phyloP scores from a whole-genome alignment of 2,888 invertebrate genomes.

The Sinodicranocentrus sp. region DNA sequence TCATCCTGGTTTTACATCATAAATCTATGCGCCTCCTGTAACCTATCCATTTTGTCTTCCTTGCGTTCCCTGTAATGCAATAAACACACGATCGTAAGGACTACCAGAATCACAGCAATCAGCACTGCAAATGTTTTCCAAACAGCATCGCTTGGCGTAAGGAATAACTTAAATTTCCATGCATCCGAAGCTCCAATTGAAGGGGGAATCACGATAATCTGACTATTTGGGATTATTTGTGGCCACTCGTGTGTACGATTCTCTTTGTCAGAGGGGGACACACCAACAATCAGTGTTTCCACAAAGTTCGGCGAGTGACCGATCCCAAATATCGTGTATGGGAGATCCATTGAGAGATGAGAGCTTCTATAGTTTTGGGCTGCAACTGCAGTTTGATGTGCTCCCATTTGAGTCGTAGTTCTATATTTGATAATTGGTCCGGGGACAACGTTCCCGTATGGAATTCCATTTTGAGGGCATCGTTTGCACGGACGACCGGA shows the following conservation, averaged over 20 bases:
- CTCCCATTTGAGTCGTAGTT: slow-evolving; percentile 92
- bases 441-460: slow-evolving; percentile 89
- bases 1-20: no score
- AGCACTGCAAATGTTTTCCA: slow-evolving; percentile 92
- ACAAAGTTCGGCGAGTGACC: slow-evolving; percentile 99
- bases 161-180: slow-evolving; percentile 95
- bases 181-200: slow-evolving; percentile 86
- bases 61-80: slow-evolving; percentile 94
- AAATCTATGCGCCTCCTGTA: slow-evolving; percentile 89
- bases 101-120: slow-evolving; percentile 90
- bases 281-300: slow-evolving; percentile 90
- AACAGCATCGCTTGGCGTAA: slow-evolving; percentile 95
- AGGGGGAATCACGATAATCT: slow-evolving; percentile 95
- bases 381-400: slow-evolving; percentile 87
- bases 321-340: slow-evolving; percentile 96
- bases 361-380: slow-evolving; percentile 95
- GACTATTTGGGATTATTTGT: slow-evolving; percentile 98
- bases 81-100: slow-evolving; percentile 89
- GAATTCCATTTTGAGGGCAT: slow-evolving; percentile 76
- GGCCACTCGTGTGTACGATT: slow-evolving; percentile 84
- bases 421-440: slow-evolving; percentile 92
- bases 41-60: slow-evolving; percentile 87
- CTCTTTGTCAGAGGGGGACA: slow-evolving; percentile 22
- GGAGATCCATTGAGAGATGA: slow-evolving; percentile 93
- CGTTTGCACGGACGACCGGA: slow-evolving; percentile 83